Conservation (phyloP, 2,888 invertebrate species). For the Caenorhabditis japonica region DNA sequence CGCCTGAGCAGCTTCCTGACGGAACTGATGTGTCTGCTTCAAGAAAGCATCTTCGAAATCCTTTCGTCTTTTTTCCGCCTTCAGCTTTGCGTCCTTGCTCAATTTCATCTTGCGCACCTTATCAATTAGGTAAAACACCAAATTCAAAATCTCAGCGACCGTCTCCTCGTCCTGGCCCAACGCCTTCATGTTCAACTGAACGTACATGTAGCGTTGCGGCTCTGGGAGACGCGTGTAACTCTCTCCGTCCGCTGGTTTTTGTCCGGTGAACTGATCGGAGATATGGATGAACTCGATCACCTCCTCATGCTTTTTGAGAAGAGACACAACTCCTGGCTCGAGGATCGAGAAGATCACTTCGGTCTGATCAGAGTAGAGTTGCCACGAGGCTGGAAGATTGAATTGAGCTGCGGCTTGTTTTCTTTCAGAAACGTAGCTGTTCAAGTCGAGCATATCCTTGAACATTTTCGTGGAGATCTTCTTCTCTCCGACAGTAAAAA, state of each 20-base stretch:
- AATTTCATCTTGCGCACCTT: conserved; percentile 82
- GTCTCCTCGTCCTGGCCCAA: conserved; percentile 51
- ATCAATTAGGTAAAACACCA: conserved; percentile 90
- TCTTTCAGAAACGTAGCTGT: conserved; percentile 55
- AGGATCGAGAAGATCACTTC: conserved; percentile 58
- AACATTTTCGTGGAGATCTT: conserved; percentile 87
- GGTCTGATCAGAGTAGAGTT: conserved; percentile 60
- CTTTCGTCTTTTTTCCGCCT: conserved; percentile 94
- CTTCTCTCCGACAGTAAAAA: conserved; percentile 91
- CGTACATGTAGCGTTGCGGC: conserved; percentile 83
- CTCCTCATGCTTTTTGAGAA: conserved; percentile 84
- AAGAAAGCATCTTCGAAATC: conserved; percentile 93
- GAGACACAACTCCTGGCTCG: conserved; percentile 49
- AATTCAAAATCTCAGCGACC: conserved; percentile 52
- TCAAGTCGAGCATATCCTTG: conserved; percentile 93
- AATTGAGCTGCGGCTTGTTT: conserved; percentile 52
- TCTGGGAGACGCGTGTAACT: conserved; percentile 82
- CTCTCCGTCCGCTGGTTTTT: conserved; percentile 85
- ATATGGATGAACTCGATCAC: conserved; percentile 95
- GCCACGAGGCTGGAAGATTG: conserved; percentile 53
- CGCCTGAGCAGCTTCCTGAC: conserved; percentile 95
- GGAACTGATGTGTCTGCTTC: conserved; percentile 93
- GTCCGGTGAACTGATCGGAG: conserved; percentile 93
- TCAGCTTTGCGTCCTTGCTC: conserved; percentile 78
- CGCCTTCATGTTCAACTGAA: conserved; percentile 80